Evolutionary conservation across 1,140 invertebrate species (phyloP).

Genomic region (Hyphantria cunea): DNA sequence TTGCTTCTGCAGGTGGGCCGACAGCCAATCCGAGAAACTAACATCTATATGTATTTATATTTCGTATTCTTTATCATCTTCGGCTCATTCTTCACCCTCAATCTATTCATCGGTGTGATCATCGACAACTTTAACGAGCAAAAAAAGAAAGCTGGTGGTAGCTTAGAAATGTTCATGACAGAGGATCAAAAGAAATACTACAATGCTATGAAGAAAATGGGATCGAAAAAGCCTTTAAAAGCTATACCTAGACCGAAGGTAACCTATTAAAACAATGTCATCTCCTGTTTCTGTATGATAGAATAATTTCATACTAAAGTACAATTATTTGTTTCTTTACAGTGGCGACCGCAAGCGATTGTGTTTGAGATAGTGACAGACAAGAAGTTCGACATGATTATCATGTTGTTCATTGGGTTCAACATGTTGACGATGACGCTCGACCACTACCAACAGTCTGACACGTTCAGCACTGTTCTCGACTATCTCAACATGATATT

Average conservation of each 20-base stretch:
- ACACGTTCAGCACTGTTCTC: constrained; percentile 91
- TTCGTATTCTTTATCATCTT: constrained; percentile 99
- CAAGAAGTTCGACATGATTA: constrained; percentile 99
- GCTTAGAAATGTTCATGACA: constrained; percentile 99
- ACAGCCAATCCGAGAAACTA: constrained; percentile 96
- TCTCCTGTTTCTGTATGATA: background rate
- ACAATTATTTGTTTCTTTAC: constrained; percentile 61
- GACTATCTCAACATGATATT: constrained; percentile 98
- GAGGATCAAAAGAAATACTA: constrained; percentile 99
- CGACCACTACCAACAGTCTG: constrained; percentile 96
- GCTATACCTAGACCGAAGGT: constrained; percentile 98
- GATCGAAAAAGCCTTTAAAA: constrained; percentile 98
- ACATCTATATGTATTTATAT: constrained; percentile 98
- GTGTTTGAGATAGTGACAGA: constrained; percentile 98
- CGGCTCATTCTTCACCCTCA: constrained; percentile 98
- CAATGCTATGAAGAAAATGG: constrained; percentile 99
- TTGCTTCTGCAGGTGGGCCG: constrained; percentile 85
- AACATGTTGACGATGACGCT: constrained; percentile 99
- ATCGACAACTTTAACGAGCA: constrained; percentile 99
- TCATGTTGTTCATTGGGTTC: constrained; percentile 99
- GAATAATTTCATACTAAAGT: too few species aligned
- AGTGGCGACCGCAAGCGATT: constrained; percentile 97
- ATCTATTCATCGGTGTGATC: constrained; percentile 99
- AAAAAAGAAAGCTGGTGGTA: constrained; percentile 99
- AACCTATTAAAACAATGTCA: constrained; percentile 3